A percentile compares a stretch with the other conserved stretches of the same genome.
Conservation (phyloP, 2,797 vertebrate species). For the Sebastes goodei region DNA sequence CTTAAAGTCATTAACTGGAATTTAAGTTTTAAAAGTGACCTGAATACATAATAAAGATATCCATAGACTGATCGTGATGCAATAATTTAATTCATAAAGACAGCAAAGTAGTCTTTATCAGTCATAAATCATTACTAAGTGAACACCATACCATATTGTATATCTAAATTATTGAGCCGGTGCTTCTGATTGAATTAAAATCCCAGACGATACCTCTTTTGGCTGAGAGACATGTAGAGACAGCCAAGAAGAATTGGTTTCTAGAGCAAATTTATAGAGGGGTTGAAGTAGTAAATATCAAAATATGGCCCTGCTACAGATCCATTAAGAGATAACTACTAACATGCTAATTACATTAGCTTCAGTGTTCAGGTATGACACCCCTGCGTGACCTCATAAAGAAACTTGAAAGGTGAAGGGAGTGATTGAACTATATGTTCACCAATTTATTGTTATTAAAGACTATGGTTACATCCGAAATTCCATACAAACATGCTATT, state of each 20-base stretch:
- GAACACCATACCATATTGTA: background rate
- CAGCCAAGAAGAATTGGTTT: background rate
- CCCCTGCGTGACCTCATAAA: background rate
- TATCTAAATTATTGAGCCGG: background rate
- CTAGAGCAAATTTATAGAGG: background rate
- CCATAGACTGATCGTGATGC: background rate
- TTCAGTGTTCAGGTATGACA: background rate
- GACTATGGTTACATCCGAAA: too few species aligned
- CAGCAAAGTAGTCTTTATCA: background rate
- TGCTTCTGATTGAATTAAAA: background rate
- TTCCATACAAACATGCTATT: too few species aligned
- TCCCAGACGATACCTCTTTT: background rate
- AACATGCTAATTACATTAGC: background rate
- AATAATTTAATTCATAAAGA: background rate
- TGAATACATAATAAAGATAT: background rate
- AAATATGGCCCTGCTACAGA: background rate
- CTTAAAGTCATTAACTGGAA: background rate
- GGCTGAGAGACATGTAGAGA: background rate
- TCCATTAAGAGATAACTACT: background rate
- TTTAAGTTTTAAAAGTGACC: background rate
- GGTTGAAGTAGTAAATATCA: background rate
- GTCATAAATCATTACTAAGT: background rate
- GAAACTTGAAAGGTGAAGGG: background rate
- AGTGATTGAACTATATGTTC: background rate
- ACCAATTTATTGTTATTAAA: background rate